Conservation (phyloP, 2,797 vertebrate genomes). For the Platyrinchus mystaceus region DNA sequence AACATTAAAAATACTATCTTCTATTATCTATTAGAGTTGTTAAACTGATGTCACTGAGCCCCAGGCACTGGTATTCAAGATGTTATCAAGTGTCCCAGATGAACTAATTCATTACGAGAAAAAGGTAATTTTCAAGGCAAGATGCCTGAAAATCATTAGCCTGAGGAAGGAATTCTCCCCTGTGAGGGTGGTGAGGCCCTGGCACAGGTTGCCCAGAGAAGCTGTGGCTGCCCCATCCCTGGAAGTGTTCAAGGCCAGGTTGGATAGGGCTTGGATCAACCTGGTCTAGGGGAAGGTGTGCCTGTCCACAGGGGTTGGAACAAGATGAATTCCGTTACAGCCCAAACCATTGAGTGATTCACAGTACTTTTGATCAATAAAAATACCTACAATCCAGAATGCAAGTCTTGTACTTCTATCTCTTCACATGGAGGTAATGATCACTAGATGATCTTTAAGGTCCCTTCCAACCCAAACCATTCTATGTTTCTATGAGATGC, state of each 20-base stretch:
- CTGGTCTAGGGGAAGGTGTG: neutral
- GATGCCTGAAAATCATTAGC: neutral
- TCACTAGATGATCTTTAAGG: neutral
- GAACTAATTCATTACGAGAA: neutral
- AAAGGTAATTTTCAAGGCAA: neutral
- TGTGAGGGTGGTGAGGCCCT: rapidly evolving
- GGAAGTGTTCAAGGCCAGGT: neutral
- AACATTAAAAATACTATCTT: neutral
- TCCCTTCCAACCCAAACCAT: neutral
- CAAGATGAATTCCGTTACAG: neutral
- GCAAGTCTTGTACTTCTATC: neutral
- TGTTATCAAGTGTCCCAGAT: neutral
- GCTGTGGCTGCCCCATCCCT: neutral
- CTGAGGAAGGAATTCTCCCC: neutral
- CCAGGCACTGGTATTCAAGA: neutral
- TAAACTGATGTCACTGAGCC: neutral
- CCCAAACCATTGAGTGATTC: neutral
- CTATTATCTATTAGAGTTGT: neutral
- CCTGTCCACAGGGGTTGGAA: neutral
- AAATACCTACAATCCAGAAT: neutral
- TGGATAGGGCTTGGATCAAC: neutral
- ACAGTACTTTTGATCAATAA: neutral
- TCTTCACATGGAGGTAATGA: neutral
- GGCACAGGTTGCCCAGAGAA: rapidly evolving
- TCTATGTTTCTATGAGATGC: neutral